Evolutionary conservation across 2,888 invertebrate genomes (phyloP).

Genomic region (Megaustenia siamemsis): DNA sequence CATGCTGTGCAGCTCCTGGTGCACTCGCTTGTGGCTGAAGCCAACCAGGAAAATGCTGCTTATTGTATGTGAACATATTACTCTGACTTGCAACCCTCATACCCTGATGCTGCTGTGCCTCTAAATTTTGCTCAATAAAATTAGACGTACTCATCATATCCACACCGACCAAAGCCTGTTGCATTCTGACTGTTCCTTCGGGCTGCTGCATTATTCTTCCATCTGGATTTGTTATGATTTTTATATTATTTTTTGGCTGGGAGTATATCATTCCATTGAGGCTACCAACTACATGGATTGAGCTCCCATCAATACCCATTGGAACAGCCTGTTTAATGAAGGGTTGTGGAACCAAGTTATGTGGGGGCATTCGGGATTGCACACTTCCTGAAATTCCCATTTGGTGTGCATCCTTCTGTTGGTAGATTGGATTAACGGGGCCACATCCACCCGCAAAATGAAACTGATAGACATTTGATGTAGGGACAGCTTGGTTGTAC

Average conservation of each 20-base stretch:
- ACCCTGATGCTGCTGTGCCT: conserved; percentile 30
- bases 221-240: conserved; percentile 40
- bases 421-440: conserved; percentile 34
- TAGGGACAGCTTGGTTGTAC: conserved; percentile 46
- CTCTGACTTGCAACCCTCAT: conserved; percentile 20
- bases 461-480: conserved; percentile 41
- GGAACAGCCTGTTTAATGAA: conserved; percentile 44
- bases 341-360: conserved; percentile 40
- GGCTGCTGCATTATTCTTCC: conserved; percentile 43
- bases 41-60: conserved; percentile 43
- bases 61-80: conserved; percentile 35
- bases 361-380: conserved; percentile 45
- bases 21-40: conserved; percentile 30
- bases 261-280: conserved; percentile 46
- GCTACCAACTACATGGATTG: conserved; percentile 34
- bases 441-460: conserved; percentile 44
- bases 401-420: conserved; percentile 49
- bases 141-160: conserved; percentile 44
- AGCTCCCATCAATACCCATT: conserved; percentile 31
- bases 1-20: neutral
- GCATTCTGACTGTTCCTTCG: conserved; percentile 24
- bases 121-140: conserved; percentile 33
- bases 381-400: conserved; percentile 36
- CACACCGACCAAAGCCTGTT: conserved; percentile 43
- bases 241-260: conserved; percentile 34